Percentiles rank a stretch among this genome's conserved stretches.
These are phyloP conservation scores for Folsomia candida DNA, from an alignment of 2,888 invertebrate genomes.

Conservation along the genomic window DNA sequence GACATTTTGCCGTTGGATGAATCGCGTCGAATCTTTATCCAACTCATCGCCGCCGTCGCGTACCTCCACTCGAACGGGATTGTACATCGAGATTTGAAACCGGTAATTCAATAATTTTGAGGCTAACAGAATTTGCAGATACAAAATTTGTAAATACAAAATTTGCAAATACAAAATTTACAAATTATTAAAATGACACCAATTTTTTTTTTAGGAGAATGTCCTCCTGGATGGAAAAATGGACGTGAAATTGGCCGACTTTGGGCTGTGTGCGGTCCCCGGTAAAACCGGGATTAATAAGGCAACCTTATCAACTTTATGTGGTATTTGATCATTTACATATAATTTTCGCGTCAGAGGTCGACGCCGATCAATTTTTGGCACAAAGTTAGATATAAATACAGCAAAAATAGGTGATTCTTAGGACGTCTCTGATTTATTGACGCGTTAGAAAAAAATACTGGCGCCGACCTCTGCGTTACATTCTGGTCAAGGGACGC, in stretches of 20 bases:
- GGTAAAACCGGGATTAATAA: slow-evolving; percentile 3
- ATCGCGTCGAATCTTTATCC: slow-evolving; percentile 70
- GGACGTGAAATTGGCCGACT: slow-evolving; percentile 74
- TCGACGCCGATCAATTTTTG: not conserved
- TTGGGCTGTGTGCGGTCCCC: slow-evolving; percentile 60
- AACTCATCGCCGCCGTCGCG: slow-evolving; percentile 73
- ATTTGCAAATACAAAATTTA: slow-evolving; percentile 5
- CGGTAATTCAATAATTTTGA: slow-evolving; percentile 60
- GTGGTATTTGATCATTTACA: no score
- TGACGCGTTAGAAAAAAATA: no score
- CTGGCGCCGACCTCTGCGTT: no score
- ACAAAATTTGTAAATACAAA: not conserved
- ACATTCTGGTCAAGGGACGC: no score
- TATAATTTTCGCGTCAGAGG: no score
- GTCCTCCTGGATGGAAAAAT: slow-evolving; percentile 69
- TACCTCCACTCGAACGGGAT: slow-evolving; percentile 72
- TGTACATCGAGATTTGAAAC: slow-evolving; percentile 77
- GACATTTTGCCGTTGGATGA: slow-evolving; percentile 66
- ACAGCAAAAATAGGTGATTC: not conserved
- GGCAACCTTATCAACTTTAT: not conserved
- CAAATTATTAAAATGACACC: slow-evolving; percentile 12
- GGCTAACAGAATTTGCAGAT: not conserved
- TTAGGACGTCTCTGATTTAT: no score
- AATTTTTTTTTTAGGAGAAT: slow-evolving; percentile 58
- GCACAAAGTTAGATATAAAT: not conserved